Percentiles rank a stretch among this genome's conserved stretches.
These are phyloP conservation scores for Campylorhamphus procurvoides DNA, from an alignment of 2,113 vertebrate species.

Conservation along the genomic window DNA sequence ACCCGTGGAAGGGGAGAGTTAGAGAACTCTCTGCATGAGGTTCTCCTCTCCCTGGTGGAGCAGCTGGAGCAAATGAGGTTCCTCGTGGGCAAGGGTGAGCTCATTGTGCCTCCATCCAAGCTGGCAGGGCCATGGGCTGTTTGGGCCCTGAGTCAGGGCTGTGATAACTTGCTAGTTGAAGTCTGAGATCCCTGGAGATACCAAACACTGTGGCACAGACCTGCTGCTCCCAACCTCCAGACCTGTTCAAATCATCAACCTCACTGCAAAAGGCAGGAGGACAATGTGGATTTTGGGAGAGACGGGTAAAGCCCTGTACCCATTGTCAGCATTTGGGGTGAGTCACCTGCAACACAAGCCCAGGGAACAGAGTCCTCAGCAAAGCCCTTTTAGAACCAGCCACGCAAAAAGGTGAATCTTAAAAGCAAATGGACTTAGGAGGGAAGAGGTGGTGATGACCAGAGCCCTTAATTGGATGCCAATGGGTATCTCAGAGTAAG, in stretches of 20 bases:
- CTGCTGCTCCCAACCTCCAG: background rate
- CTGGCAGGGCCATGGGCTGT: constrained; percentile 20
- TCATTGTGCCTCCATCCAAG: background rate
- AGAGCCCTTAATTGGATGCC: constrained; percentile 58
- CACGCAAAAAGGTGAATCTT: background rate
- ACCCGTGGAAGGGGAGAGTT: background rate
- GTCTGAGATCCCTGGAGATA: background rate
- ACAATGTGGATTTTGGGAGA: background rate
- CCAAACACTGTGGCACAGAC: background rate
- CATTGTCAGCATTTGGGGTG: fast-evolving
- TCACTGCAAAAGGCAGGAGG: background rate
- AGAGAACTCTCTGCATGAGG: background rate
- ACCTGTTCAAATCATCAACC: background rate
- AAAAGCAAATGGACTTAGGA: constrained; percentile 31
- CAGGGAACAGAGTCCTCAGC: background rate
- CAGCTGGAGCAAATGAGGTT: constrained; percentile 56
- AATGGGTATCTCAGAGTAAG: constrained; percentile 25
- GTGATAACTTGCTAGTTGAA: background rate
- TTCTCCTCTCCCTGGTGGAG: constrained; percentile 17
- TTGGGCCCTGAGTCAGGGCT: background rate
- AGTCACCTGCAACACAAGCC: background rate
- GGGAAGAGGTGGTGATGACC: constrained; percentile 31
- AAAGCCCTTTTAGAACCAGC: constrained; percentile 40
- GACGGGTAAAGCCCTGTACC: background rate
- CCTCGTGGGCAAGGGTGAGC: constrained; percentile 1